Percentiles rank a stretch among this genome's conserved stretches.
Evolutionary conservation across 2,888 invertebrate species (phyloP).

Genomic region (Ornithoptera priamus): DNA sequence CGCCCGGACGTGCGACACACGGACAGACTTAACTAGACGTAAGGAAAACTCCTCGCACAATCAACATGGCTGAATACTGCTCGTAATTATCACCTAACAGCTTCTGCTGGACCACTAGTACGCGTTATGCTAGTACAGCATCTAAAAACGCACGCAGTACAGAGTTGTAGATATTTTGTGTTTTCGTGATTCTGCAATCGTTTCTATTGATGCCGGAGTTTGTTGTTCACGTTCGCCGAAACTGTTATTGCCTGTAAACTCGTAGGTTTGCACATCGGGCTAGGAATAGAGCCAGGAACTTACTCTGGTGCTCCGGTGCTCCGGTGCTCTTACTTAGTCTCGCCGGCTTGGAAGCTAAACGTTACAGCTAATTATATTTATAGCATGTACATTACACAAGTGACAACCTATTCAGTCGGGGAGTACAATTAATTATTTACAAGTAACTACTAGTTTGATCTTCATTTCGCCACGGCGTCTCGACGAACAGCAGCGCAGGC

Average conservation of each 20-base stretch:
- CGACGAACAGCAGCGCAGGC: too few relatives aligned
- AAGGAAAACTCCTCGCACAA: slow-evolving; percentile 15
- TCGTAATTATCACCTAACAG: slow-evolving; percentile 23
- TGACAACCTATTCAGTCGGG: slow-evolving; percentile 30
- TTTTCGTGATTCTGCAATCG: too few relatives aligned
- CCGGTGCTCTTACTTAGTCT: too few relatives aligned
- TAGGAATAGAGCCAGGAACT: too few relatives aligned
- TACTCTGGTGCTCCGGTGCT: too few relatives aligned
- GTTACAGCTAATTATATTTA: slow-evolving; percentile 16
- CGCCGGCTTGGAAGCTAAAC: slow-evolving; percentile 1
- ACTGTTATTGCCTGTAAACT: too few relatives aligned
- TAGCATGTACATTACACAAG: slow-evolving; percentile 24
- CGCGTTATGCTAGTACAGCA: too few relatives aligned
- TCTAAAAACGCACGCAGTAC: too few relatives aligned
- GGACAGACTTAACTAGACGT: background rate
- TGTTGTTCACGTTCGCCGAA: too few relatives aligned
- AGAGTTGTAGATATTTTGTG: too few relatives aligned
- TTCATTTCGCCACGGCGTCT: background rate
- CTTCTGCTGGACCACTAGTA: background rate
- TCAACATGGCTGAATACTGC: slow-evolving; percentile 24
- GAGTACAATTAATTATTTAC: slow-evolving; percentile 29
- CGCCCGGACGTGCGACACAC: background rate
- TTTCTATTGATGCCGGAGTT: too few relatives aligned
- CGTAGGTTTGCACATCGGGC: too few relatives aligned
- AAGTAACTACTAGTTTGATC: slow-evolving; percentile 17